These are phyloP conservation scores for Chaetogeoica ovagalla DNA, from an alignment of 2,888 invertebrate genomes.

Conservation along the genomic window DNA sequence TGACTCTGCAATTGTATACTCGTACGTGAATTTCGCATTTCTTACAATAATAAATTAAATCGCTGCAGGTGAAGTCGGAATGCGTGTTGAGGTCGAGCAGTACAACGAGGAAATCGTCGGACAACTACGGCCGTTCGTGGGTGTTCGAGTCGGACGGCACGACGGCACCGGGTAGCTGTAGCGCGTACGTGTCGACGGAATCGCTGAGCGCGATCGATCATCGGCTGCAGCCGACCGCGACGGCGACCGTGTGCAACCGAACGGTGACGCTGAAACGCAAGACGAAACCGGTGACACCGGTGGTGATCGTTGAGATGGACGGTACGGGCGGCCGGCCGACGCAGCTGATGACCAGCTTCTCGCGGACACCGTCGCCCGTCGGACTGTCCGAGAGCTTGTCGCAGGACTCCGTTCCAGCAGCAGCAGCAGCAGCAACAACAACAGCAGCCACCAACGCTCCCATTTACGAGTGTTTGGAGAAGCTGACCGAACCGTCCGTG, in stretches of 20 bases:
- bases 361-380: constrained; percentile 61
- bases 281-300: constrained; percentile 51
- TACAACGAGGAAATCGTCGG: constrained; percentile 18
- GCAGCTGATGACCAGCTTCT: constrained; percentile 63
- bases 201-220: constrained; percentile 44
- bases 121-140: constrained; percentile 63
- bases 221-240: constrained; percentile 54
- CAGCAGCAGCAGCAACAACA: constrained; percentile 57
- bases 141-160: constrained; percentile 61
- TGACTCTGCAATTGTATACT: no score
- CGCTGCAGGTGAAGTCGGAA: constrained; percentile 60
- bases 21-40: no score
- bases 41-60: no score
- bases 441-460: constrained; percentile 50
- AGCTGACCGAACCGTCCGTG: constrained; percentile 61
- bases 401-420: constrained; percentile 58
- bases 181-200: constrained; percentile 37
- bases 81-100: constrained; percentile 57
- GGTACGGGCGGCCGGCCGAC: constrained; percentile 61
- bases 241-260: constrained; percentile 57
- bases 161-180: constrained; percentile 26
- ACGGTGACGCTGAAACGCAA: constrained; percentile 54
- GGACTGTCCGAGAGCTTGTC: constrained; percentile 59
- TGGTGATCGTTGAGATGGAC: constrained; percentile 55
- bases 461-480: constrained; percentile 62